Base-by-base conservation (phyloP, 2,113 vertebrate genomes). In the Barnardius zonarius region DNA sequence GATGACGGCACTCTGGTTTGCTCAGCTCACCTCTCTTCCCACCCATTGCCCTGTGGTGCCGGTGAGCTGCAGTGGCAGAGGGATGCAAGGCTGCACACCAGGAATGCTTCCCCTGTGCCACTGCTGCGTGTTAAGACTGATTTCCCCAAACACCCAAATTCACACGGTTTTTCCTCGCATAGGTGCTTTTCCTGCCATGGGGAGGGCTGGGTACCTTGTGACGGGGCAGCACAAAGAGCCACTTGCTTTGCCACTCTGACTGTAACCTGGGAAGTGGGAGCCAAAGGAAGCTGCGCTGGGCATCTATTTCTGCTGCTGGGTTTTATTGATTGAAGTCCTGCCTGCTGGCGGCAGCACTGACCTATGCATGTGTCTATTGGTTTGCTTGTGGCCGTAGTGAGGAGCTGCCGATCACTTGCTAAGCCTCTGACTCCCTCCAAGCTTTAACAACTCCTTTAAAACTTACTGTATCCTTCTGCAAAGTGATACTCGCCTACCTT, bases 321-420 rank as follows among this genome's bases (percentile, higher is more conserved):
- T 33, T 25, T 22, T 30, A 7, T 5, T 28, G 52, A 17, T 19
- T 4, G 10, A 35, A 22, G n/a, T 2, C 39, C 79, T 35, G n/a
- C 7, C 3, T 22, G 54, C 84, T 33, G 37, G 15, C 44, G 31
- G 62, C 52, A n/a, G 46, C 3, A 5, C 35, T 20, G 16, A 11
- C 62, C 31, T 4, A 1, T 5, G 11, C 4, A 1, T 5, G 9
- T 28, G 39, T 20, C 37, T 23, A 2, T 23, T 5, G 28, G 28
- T 20, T 39, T 69, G 39, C n/a, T 52, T 1, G 1, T 12, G 11
- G 39, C 39, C 24, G 20, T n/a, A 13, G 24, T 22, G n/a, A 0
- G 4, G 72, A 77, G n/a, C 20, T 62, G 39, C 39, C 2, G 1
- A 16, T 44, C 7, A 16, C 14, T 55, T 69, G 19, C 41, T 49